Conservation (phyloP, 2,888 invertebrate species). For the Griposia aprilina region DNA sequence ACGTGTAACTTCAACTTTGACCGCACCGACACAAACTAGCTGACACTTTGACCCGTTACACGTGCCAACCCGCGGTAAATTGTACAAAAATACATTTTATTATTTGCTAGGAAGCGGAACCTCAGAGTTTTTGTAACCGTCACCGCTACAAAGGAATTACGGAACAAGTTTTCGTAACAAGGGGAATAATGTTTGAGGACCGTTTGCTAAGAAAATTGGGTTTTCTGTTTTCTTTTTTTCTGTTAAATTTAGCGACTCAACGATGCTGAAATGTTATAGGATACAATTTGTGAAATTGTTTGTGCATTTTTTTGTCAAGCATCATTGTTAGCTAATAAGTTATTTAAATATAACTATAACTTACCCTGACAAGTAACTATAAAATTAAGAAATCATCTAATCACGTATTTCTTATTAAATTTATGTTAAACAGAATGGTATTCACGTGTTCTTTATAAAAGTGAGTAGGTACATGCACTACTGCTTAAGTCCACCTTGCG, state of each 20-base stretch:
- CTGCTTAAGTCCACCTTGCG: not conserved
- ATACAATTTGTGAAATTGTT: constrained; percentile 3
- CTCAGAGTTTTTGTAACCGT: constrained; percentile 24
- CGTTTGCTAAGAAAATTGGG: constrained; percentile 26
- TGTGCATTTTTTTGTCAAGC: not conserved
- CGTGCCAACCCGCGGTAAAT: constrained; percentile 13
- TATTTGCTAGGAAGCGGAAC: constrained; percentile 27
- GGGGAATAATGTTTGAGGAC: constrained; percentile 28
- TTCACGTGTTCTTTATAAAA: not conserved
- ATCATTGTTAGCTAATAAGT: too few relatives aligned
- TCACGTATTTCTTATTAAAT: not conserved
- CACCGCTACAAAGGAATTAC: constrained; percentile 22
- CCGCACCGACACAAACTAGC: constrained; percentile 12
- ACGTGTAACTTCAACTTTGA: constrained; percentile 26
- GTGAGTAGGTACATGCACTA: too few relatives aligned
- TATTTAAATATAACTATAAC: too few relatives aligned
- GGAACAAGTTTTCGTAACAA: constrained; percentile 40
- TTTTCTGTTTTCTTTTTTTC: constrained; percentile 21
- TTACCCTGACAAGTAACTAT: not conserved
- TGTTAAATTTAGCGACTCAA: constrained; percentile 11
- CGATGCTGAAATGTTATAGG: not conserved
- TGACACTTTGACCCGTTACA: constrained; percentile 29
- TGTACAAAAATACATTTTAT: constrained; percentile 31
- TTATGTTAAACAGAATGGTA: not conserved
- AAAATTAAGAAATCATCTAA: too few relatives aligned